Evolutionary conservation across 2,113 vertebrate species (phyloP).

Genomic region (Semnornis frantzii): DNA sequence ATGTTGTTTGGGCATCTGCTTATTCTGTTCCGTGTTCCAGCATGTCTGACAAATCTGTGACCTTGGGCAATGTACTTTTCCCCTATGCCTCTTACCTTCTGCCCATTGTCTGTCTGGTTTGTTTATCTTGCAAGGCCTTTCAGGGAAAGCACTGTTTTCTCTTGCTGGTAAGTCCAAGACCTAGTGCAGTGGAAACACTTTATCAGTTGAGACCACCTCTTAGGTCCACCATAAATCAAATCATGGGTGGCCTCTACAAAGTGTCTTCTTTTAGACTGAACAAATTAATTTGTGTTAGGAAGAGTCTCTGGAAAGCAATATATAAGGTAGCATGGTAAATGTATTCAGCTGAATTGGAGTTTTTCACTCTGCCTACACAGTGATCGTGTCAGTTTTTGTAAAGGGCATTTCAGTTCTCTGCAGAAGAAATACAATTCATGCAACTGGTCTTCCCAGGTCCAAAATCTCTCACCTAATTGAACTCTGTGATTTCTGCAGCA

Average conservation of each 20-base stretch:
- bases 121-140: neutral
- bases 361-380: neutral
- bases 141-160: neutral
- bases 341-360: neutral
- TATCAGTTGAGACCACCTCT: neutral
- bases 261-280: neutral
- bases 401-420: neutral
- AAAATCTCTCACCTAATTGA: neutral
- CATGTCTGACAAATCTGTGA: neutral
- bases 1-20: neutral
- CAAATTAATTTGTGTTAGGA: neutral
- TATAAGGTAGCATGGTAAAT: neutral
- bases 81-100: neutral
- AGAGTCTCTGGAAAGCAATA: neutral
- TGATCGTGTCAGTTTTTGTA: neutral
- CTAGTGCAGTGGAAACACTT: neutral
- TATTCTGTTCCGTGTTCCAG: neutral
- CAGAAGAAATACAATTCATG: neutral
- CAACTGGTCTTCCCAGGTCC: neutral
- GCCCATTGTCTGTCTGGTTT: neutral
- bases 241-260: neutral
- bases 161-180: neutral
- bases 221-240: neutral
- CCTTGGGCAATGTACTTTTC: neutral
- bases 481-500: neutral